Evolutionary conservation across 2,113 vertebrate species (phyloP).

Genomic region (Spheniscus mendiculus): DNA sequence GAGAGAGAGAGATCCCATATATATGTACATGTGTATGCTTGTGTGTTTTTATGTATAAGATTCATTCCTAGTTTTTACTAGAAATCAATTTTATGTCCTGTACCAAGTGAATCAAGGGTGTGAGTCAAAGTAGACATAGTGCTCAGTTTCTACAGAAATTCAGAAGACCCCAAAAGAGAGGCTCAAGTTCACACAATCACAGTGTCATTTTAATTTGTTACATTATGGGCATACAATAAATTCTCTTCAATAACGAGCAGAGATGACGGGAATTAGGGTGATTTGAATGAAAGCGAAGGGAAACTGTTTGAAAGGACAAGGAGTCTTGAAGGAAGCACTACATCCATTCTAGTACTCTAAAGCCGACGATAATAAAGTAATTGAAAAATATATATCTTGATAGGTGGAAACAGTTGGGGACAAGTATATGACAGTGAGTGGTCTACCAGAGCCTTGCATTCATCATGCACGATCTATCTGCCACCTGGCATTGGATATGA

Average conservation of each 20-base stretch:
- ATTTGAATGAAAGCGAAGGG: not conserved
- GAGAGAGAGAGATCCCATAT: not conserved
- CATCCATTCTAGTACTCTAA: not conserved
- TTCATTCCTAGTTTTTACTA: not conserved
- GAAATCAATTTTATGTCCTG: not conserved
- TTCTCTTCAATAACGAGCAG: not conserved
- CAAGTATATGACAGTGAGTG: conserved; percentile 99
- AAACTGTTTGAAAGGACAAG: not conserved
- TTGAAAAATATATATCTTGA: not conserved
- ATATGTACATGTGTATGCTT: not conserved
- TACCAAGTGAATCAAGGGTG: not conserved
- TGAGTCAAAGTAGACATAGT: not conserved
- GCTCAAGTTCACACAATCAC: not conserved
- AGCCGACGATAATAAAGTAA: not conserved
- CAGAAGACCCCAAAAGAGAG: not conserved
- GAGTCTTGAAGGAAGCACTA: not conserved
- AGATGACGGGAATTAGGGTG: not conserved
- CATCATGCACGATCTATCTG: conserved; percentile 97
- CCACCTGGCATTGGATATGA: conserved; percentile 95
- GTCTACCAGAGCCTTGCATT: conserved; percentile 93
- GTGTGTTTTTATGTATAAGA: not conserved
- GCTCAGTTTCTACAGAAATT: not conserved
- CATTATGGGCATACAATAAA: not conserved
- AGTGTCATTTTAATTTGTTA: not conserved
- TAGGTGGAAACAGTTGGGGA: conserved; percentile 99